A percentile compares a stretch with the other conserved stretches of the same genome.
phyloP scores from a whole-genome alignment of 1,140 invertebrate species.

The Drosophila micromelanica region DNA sequence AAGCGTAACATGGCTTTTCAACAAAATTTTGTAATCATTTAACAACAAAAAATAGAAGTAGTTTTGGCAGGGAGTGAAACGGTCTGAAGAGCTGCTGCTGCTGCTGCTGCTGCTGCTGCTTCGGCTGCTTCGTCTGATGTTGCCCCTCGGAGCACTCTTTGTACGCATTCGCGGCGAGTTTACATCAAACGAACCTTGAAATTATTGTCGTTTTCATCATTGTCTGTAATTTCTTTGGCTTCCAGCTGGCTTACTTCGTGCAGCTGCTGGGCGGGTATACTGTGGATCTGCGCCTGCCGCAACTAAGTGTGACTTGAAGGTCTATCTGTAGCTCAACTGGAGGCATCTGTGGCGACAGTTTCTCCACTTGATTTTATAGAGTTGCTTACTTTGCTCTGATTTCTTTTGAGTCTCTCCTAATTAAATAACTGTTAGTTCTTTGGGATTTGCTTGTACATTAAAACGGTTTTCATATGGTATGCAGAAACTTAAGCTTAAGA shows the following conservation, averaged over 20 bases:
- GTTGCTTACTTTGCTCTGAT: conserved; percentile 67
- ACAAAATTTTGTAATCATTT: conserved; percentile 83
- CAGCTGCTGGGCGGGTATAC: conserved; percentile 49
- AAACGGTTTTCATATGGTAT: conserved; percentile 25
- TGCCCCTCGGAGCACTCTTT: conserved; percentile 34
- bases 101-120: conserved; percentile 38
- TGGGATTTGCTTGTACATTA: conserved; percentile 9
- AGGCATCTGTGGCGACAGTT: conserved; percentile 60
- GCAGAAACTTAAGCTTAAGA: conserved; percentile 16
- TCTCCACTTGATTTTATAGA: conserved; percentile 40
- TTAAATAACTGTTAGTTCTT: conserved; percentile 77
- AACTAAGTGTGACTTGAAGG: conserved; percentile 62
- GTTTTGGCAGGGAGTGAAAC: conserved; percentile 62
- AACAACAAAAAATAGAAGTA: conserved; percentile 57
- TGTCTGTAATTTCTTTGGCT: conserved; percentile 68
- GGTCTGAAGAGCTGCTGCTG: conserved; percentile 42
- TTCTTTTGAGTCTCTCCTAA: conserved; percentile 69
- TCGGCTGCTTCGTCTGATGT: conserved; percentile 31
- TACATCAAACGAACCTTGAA: conserved; percentile 84
- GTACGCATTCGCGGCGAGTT: conserved; percentile 72
- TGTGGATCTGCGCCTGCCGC: conserved; percentile 37
- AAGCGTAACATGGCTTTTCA: conserved; percentile 82
- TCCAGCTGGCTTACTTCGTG: conserved; percentile 45
- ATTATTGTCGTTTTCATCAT: conserved; percentile 84
- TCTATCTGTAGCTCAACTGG: conserved; percentile 14